These are phyloP conservation scores for Holcopasites calliopsidis DNA, from an alignment of 1,140 invertebrate species.

Conservation along the genomic window DNA sequence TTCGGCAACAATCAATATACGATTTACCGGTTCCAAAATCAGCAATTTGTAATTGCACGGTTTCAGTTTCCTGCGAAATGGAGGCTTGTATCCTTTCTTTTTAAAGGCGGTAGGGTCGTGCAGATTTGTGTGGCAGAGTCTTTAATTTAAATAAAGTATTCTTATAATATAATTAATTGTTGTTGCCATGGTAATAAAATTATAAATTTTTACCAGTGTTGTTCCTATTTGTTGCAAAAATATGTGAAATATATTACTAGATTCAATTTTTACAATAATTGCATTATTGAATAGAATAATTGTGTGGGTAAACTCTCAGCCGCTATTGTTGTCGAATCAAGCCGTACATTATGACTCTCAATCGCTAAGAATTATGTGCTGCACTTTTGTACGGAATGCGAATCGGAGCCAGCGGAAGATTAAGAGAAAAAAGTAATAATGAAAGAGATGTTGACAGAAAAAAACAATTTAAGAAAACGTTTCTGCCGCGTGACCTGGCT, in stretches of 20 bases:
- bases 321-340: constrained; percentile 20
- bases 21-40: not conserved
- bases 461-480: constrained; percentile 41
- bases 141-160: not conserved
- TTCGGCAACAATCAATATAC: not conserved
- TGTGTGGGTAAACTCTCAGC: no score
- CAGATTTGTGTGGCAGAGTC: no score
- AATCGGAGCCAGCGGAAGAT: constrained; percentile 26
- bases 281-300: no score
- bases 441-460: not conserved
- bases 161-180: not conserved
- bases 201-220: not conserved
- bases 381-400: constrained; percentile 42
- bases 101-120: no score
- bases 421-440: not conserved
- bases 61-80: not conserved
- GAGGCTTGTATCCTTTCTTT: no score
- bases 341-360: not conserved
- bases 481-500: constrained; percentile 43
- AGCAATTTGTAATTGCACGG: no score
- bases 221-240: not conserved
- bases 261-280: no score
- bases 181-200: not conserved
- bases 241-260: no score
- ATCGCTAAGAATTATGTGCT: constrained; percentile 27